Conservation (phyloP, 2,888 invertebrate species). For the Actias luna region DNA sequence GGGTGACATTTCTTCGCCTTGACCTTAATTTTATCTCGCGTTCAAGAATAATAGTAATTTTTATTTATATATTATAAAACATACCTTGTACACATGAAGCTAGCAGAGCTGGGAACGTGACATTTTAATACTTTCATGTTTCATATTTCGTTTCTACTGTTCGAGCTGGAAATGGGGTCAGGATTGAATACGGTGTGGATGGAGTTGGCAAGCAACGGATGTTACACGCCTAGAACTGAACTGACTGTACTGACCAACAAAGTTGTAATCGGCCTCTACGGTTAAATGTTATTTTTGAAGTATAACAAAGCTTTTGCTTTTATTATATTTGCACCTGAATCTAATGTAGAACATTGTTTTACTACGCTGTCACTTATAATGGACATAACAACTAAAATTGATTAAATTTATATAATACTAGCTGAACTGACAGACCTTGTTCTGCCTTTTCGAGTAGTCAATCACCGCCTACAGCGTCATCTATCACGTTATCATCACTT, state of each 20-base stretch:
- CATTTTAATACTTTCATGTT: background rate
- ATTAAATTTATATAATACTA: background rate
- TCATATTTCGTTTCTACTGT: constrained; percentile 2
- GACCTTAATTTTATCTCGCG: background rate
- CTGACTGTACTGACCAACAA: constrained; percentile 38
- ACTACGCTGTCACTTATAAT: constrained; percentile 2
- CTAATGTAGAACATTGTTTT: constrained; percentile 17
- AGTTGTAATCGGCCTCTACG: constrained; percentile 38
- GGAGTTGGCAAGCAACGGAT: constrained; percentile 42
- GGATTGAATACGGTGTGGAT: constrained; percentile 42
- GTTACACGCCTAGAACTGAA: constrained; percentile 28
- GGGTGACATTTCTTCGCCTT: background rate
- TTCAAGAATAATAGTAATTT: too few species aligned
- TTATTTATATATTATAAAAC: too few species aligned
- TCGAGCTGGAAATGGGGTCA: constrained; percentile 33
- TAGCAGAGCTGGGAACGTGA: background rate
- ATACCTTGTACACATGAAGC: too few species aligned
- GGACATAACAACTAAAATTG: background rate
- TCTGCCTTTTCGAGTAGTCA: too few species aligned
- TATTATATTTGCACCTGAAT: constrained; percentile 22
- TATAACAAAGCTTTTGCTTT: constrained; percentile 29
- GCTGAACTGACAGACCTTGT: too few species aligned
- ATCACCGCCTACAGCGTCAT: too few species aligned
- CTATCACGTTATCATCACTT: too few species aligned
- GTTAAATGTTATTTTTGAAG: constrained; percentile 31